Evolutionary conservation across 2,797 vertebrate genomes (phyloP).

Genomic region (Fistularia tabacaria): DNA sequence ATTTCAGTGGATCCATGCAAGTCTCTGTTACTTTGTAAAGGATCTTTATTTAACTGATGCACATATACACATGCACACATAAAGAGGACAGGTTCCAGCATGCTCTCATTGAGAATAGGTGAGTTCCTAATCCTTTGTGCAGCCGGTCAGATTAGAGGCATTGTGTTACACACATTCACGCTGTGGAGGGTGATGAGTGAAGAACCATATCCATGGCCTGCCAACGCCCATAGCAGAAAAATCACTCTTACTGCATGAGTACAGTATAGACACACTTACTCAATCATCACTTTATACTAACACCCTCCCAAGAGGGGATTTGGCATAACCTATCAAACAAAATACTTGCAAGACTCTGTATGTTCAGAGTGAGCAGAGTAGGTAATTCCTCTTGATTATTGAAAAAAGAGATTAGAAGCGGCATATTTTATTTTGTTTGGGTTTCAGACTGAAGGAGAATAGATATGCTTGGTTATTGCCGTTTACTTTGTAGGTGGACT

Average conservation of each 20-base stretch:
- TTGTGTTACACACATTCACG: constrained; percentile 75
- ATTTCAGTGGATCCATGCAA: constrained; percentile 30
- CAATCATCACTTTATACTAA: constrained; percentile 63
- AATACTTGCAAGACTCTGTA: constrained; percentile 63
- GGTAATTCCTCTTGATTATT: constrained; percentile 50
- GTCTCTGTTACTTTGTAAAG: constrained; percentile 37
- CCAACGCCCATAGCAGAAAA: constrained; percentile 69
- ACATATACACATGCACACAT: constrained; percentile 31
- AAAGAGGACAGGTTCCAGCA: constrained; percentile 67
- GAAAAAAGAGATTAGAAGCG: constrained; percentile 63
- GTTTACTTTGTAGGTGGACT: constrained; percentile 38
- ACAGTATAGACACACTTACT: constrained; percentile 52
- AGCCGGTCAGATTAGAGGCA: constrained; percentile 77
- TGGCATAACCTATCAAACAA: constrained; percentile 67
- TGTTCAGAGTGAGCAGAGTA: constrained; percentile 28
- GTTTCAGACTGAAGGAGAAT: constrained; percentile 56
- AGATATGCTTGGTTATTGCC: constrained; percentile 53
- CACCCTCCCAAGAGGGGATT: constrained; percentile 66
- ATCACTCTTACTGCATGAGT: constrained; percentile 67
- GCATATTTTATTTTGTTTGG: constrained; percentile 67
- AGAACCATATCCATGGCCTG: constrained; percentile 60
- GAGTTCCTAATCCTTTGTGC: constrained; percentile 76
- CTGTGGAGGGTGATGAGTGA: constrained; percentile 76
- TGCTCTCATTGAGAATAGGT: constrained; percentile 68
- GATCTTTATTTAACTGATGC: constrained; percentile 38